phyloP scores from a whole-genome alignment of 2,888 invertebrate species.

The Plutella xylostella region DNA sequence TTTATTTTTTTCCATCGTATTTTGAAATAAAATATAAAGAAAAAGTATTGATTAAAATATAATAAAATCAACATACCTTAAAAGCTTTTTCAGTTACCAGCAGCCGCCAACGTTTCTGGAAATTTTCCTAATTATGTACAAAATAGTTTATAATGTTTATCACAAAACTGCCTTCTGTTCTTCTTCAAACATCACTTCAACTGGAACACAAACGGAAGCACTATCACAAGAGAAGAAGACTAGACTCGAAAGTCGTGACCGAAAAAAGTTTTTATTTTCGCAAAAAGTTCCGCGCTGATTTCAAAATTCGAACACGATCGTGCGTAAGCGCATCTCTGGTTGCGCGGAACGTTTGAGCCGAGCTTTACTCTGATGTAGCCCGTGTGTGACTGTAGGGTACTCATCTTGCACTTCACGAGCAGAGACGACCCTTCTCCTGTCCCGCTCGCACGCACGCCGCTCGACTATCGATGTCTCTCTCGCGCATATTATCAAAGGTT shows the following conservation, averaged over 20 bases:
- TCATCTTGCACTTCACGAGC: constrained; percentile 67
- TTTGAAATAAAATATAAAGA: too few relatives aligned
- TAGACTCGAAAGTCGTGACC: constrained; percentile 10
- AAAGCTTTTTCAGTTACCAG: neutral
- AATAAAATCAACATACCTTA: neutral
- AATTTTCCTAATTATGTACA: neutral
- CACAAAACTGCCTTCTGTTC: constrained; percentile 3
- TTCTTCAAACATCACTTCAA: neutral
- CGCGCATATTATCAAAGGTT: constrained; percentile 65
- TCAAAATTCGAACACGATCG: constrained; percentile 38
- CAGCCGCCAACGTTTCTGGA: neutral
- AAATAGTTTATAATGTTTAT: neutral
- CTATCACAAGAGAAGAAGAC: neutral
- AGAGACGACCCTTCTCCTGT: constrained; percentile 59
- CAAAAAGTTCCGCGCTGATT: constrained; percentile 22
- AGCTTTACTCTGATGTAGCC: constrained; percentile 64
- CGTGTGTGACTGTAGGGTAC: constrained; percentile 63
- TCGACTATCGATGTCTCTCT: constrained; percentile 37
- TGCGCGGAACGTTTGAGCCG: constrained; percentile 51
- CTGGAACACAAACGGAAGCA: constrained; percentile 21
- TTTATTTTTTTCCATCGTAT: too few relatives aligned
- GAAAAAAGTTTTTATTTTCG: constrained; percentile 23
- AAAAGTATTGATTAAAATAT: neutral
- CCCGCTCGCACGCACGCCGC: constrained; percentile 30
- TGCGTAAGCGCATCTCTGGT: constrained; percentile 54